These are phyloP conservation scores for Ibycter americanus DNA, from an alignment of 2,797 vertebrate genomes.

Conservation along the genomic window DNA sequence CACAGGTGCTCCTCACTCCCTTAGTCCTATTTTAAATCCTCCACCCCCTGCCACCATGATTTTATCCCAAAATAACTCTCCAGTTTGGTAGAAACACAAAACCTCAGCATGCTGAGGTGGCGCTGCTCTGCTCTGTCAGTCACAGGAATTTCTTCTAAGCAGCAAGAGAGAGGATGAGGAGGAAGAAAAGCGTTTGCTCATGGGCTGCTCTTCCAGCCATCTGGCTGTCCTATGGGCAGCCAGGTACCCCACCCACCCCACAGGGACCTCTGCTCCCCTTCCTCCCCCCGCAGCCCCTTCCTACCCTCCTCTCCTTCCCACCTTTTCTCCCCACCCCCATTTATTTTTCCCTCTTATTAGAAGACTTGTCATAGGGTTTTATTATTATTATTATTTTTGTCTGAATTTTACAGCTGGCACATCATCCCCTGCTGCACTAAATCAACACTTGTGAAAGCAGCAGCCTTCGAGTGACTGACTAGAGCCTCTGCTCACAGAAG, in stretches of 20 bases:
- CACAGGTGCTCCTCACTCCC: neutral
- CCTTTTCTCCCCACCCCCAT: neutral
- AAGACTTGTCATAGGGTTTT: neutral
- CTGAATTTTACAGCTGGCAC: slow-evolving; percentile 69
- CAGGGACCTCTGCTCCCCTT: neutral
- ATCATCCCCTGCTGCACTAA: slow-evolving; percentile 75
- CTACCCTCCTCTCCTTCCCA: neutral
- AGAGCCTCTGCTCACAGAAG: slow-evolving; percentile 67
- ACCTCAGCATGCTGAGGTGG: rapidly evolving
- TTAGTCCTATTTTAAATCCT: neutral
- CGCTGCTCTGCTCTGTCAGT: neutral
- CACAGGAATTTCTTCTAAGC: neutral
- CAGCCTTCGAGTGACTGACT: slow-evolving; percentile 67
- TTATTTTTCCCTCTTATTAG: neutral
- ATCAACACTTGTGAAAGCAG: slow-evolving; percentile 77
- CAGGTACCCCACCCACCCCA: rapidly evolving
- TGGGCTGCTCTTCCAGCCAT: rapidly evolving
- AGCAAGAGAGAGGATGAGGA: neutral
- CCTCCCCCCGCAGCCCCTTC: neutral
- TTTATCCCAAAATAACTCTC: neutral
- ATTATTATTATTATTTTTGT: slow-evolving; percentile 52
- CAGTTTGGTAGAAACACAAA: neutral
- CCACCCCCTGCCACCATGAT: neutral
- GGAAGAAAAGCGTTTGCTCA: neutral
- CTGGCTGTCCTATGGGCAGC: neutral